These are phyloP conservation scores for Aldabrachelys gigantea DNA, from an alignment of 2,113 vertebrate species.

Conservation along the genomic window DNA sequence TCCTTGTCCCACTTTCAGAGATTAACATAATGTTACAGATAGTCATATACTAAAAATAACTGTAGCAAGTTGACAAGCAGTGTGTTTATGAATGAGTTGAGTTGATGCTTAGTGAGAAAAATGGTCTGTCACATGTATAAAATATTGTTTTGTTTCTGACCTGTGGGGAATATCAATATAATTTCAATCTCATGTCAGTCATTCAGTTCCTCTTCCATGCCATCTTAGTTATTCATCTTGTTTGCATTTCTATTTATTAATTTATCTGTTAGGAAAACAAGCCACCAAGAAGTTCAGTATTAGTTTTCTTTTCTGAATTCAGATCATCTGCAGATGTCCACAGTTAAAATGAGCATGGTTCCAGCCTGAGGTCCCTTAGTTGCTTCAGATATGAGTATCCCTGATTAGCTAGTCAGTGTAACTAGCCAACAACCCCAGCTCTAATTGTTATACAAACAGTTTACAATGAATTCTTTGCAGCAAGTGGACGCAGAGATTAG, in stretches of 20 bases:
- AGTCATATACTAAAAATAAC: background rate
- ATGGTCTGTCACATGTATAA: background rate
- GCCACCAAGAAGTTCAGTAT: background rate
- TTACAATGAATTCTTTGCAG: constrained; percentile 26
- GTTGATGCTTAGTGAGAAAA: constrained; percentile 32
- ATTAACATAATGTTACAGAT: background rate
- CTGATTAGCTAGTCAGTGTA: rapidly evolving
- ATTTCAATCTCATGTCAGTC: background rate
- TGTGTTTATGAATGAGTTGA: background rate
- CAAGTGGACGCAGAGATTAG: constrained; percentile 11
- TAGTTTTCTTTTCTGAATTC: rapidly evolving
- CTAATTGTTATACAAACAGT: background rate
- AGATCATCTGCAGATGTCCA: no score
- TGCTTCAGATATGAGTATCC: rapidly evolving
- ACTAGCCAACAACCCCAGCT: rapidly evolving
- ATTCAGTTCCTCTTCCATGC: background rate
- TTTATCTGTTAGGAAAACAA: background rate
- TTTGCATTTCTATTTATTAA: background rate
- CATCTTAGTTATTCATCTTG: rapidly evolving
- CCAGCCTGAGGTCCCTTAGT: rapidly evolving
- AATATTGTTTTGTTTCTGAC: background rate
- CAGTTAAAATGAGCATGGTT: rapidly evolving
- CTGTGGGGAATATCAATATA: background rate
- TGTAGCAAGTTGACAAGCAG: constrained; percentile 45
- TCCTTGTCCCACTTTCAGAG: background rate